These are phyloP conservation scores for Phrynocephalus vlangalii DNA, from an alignment of 2,797 vertebrate species.

Conservation along the genomic window DNA sequence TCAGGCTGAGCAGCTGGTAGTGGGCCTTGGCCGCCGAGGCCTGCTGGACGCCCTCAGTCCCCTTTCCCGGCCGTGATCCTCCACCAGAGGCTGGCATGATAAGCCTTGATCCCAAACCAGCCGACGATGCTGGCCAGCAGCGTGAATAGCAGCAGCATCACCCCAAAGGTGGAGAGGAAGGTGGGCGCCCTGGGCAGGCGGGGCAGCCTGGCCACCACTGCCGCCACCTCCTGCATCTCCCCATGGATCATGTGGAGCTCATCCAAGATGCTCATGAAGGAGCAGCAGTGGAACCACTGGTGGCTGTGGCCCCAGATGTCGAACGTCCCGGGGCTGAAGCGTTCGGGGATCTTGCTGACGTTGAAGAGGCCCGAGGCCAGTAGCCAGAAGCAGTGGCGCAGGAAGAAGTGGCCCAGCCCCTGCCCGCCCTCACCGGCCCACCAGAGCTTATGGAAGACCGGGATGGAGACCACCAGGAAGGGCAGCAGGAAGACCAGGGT, in stretches of 20 bases:
- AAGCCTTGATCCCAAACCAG: constrained; percentile 3
- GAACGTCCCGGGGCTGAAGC: constrained; percentile 79
- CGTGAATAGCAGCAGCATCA: constrained; percentile 77
- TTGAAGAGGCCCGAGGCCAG: constrained; percentile 82
- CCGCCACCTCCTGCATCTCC: constrained; percentile 76
- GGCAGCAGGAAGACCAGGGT: constrained; percentile 85
- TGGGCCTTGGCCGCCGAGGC: too few species aligned
- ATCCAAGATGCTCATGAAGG: constrained; percentile 84
- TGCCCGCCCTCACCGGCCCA: constrained; percentile 34
- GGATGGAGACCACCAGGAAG: constrained; percentile 81
- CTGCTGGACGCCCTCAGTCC: not conserved
- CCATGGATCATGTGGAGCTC: constrained; percentile 85
- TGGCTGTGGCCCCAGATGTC: constrained; percentile 87
- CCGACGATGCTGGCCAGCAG: not conserved
- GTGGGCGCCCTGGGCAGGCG: constrained; percentile 57
- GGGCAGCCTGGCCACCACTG: not conserved
- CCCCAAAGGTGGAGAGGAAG: constrained; percentile 80
- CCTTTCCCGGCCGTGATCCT: not conserved
- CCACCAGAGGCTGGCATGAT: not conserved
- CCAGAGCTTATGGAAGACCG: constrained; percentile 83
- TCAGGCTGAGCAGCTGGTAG: not conserved
- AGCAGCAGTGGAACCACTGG: constrained; percentile 87
- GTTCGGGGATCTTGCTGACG: constrained; percentile 84
- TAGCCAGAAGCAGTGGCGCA: constrained; percentile 84
- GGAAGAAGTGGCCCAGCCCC: constrained; percentile 74